Percentiles rank a stretch among this genome's conserved stretches.
These are phyloP conservation scores for Menidia beryllina DNA, from an alignment of 2,113 vertebrate species.

Conservation along the genomic window DNA sequence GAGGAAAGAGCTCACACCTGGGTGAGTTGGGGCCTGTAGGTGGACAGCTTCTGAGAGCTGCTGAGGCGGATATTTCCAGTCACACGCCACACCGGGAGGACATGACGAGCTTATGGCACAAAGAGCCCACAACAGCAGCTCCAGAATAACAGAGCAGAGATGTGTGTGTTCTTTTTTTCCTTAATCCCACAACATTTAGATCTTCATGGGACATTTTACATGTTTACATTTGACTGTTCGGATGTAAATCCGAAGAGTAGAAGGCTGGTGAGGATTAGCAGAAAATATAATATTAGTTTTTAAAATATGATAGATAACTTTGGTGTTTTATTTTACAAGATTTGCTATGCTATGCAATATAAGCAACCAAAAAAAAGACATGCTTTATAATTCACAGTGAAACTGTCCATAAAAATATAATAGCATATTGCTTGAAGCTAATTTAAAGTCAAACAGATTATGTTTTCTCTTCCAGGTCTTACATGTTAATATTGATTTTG, in stretches of 20 bases:
- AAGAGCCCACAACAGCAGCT: constrained; percentile 27
- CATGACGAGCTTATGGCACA: constrained; percentile 34
- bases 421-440: too few species aligned
- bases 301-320: too few species aligned
- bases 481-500: too few species aligned
- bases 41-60: constrained; percentile 20
- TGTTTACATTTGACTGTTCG: constrained; percentile 29
- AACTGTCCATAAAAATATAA: too few species aligned
- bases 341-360: not conserved
- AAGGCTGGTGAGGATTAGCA: not conserved
- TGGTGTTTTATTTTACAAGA: too few species aligned
- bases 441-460: too few species aligned
- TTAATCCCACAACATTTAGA: constrained; percentile 5
- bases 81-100: constrained; percentile 35
- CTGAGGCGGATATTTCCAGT: constrained; percentile 25
- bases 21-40: constrained; percentile 24
- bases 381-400: too few species aligned
- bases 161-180: not conserved
- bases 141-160: not conserved
- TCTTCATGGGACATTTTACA: not conserved
- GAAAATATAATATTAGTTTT: not conserved
- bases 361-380: too few species aligned
- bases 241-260: not conserved
- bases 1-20: constrained; percentile 9
- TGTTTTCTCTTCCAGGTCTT: too few species aligned